Conservation (phyloP, 2,888 invertebrate genomes). For the Eucera pruinosa region DNA sequence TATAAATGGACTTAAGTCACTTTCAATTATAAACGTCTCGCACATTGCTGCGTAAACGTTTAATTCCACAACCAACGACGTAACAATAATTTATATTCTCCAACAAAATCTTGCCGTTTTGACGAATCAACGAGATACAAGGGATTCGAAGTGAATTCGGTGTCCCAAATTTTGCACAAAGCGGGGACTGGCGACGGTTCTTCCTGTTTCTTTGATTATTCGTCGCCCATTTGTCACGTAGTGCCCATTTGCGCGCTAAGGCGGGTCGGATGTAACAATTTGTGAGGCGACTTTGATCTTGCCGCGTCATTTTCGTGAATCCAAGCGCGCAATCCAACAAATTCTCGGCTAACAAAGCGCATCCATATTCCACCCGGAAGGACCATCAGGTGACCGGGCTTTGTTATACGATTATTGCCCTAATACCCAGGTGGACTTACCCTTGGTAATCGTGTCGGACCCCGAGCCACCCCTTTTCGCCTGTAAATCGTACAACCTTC, state of each 20-base stretch:
- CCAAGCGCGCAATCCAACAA: slow-evolving; percentile 43
- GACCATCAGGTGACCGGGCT: slow-evolving; percentile 80
- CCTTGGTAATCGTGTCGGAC: slow-evolving; percentile 57
- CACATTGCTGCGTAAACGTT: no score
- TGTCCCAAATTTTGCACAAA: not conserved
- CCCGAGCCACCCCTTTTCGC: slow-evolving; percentile 32
- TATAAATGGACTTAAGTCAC: no score
- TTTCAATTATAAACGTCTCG: no score
- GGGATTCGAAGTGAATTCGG: not conserved
- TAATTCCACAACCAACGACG: no score
- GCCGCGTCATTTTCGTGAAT: not conserved
- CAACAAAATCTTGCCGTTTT: no score
- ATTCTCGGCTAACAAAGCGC: slow-evolving; percentile 70
- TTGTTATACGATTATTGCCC: slow-evolving; percentile 83
- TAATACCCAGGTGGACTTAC: slow-evolving; percentile 75
- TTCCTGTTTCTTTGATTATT: slow-evolving; percentile 37
- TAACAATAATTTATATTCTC: no score
- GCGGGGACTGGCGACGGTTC: not conserved
- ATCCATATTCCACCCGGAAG: slow-evolving; percentile 75
- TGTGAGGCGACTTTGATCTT: slow-evolving; percentile 24
- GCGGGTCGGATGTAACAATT: slow-evolving; percentile 13
- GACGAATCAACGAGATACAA: not conserved
- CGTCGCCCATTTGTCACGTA: slow-evolving; percentile 32
- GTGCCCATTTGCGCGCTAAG: not conserved
- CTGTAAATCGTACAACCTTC: slow-evolving; percentile 49